Base-by-base conservation (phyloP, 2,113 vertebrate genomes). In the Brachyhypopomus gauderio region DNA sequence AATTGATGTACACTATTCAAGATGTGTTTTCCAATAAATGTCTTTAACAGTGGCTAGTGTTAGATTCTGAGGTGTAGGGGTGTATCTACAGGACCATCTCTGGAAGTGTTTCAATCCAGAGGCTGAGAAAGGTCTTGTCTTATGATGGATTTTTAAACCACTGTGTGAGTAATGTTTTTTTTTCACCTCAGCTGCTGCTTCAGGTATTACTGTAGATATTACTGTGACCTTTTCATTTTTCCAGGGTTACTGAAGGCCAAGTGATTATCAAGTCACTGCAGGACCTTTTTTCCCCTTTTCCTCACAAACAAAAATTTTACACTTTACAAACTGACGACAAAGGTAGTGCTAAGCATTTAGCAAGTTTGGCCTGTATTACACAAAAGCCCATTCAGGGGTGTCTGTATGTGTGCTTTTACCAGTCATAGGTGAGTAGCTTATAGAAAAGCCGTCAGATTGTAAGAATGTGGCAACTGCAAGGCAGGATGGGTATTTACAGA, bases 141-240 rank as follows among this genome's bases (percentile, higher is more conserved):
- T 66, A 25, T 66, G 23, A 66, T 27, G 3, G 22, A 56, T 74
- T 74, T 74, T 58, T 22, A 55, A 70, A 70, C 17, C 66, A 22
- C 30, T 27, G 38, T 34, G 72, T 74, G 17, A 2, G 30, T 48
- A 30, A 56, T 67, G 19, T 22, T 17, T 38, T 22, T n/a, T 22
- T 52, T 20, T 27, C 52, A 25, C 48, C 20, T 74, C 52, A 56
- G 27, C 45, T 58, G 52, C 25, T 74, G 58, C 52, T 55, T 27
- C 48, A 52, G 25, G 52, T 30, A 9, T n/a, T n/a, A n/a, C n/a
- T n/a, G n/a, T n/a, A n/a, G 20, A 58, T 75, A 55, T 75, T 60
- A 38, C 55, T 14, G 27, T 38, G 30, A 34, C 72, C 55, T 75
- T 75, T 75, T 19, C 38, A n/a, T 36, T 22, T 30, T 75, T 36